phyloP scores from a whole-genome alignment of 2,797 vertebrate species.

The Oreortyx pictus region DNA sequence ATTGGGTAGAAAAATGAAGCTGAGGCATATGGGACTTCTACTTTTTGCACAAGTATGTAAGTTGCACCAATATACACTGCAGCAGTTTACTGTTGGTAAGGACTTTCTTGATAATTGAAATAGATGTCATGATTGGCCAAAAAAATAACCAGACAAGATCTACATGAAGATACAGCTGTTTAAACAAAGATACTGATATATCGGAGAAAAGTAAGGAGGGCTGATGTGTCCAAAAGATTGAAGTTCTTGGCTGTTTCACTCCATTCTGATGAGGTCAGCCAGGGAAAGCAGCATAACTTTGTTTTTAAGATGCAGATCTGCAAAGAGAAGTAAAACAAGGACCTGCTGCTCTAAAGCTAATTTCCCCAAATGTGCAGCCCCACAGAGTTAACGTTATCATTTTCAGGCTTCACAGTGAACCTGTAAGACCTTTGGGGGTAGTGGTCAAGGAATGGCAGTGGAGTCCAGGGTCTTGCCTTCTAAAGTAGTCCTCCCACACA shows the following conservation, averaged over 20 bases:
- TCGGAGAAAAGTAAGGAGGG: neutral
- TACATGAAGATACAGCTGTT: neutral
- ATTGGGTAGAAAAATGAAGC: neutral
- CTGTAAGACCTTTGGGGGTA: neutral
- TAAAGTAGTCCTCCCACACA: accelerated
- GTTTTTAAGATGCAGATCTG: neutral
- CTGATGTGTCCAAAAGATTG: neutral
- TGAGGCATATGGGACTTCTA: neutral
- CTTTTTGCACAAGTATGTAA: neutral
- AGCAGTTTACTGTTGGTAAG: neutral
- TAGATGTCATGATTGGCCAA: neutral
- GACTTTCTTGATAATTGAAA: neutral
- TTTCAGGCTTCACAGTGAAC: neutral
- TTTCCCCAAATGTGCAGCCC: neutral
- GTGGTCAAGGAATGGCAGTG: neutral
- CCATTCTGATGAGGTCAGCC: neutral
- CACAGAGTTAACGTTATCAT: neutral
- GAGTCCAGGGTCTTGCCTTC: neutral
- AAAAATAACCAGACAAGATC: neutral
- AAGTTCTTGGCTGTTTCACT: neutral
- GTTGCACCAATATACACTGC: neutral
- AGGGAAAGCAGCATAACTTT: neutral
- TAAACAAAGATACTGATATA: neutral
- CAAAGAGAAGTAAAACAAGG: neutral
- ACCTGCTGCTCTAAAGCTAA: neutral